Percentiles rank a stretch among this genome's conserved stretches.
Evolutionary conservation across 2,113 vertebrate genomes (phyloP).

Genomic region (Panthera leo): DNA sequence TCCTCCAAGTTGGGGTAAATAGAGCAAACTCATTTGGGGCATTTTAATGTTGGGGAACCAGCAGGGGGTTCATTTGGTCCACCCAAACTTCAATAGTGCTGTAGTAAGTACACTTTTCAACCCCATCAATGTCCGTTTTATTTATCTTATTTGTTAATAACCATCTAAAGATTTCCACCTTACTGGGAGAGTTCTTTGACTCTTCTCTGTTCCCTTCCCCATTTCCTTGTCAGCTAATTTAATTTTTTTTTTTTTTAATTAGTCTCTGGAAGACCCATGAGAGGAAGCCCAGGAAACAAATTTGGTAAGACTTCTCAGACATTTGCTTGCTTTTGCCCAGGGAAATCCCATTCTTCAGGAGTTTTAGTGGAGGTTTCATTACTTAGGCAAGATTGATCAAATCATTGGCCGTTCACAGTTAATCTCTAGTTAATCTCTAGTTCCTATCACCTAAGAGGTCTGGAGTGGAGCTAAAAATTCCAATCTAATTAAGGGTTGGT

Average conservation of each 20-base stretch:
- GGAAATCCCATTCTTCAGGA: no score
- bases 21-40: background rate
- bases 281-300: background rate
- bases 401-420: background rate
- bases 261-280: background rate
- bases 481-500: background rate
- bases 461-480: background rate
- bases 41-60: background rate
- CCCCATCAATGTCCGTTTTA: background rate
- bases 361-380: background rate
- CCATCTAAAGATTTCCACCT: background rate
- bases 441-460: background rate
- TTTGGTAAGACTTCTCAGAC: background rate
- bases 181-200: background rate
- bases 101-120: background rate
- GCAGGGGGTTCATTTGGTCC: background rate
- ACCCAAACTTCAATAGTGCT: background rate
- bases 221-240: background rate
- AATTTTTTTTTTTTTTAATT: background rate
- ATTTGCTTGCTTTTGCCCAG: background rate
- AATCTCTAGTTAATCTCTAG: background rate
- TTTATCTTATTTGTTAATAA: background rate
- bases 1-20: background rate
- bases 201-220: background rate
- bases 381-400: background rate